Conservation (phyloP, 2,113 vertebrate species). For the Sterrhoptilus dennistouni region DNA sequence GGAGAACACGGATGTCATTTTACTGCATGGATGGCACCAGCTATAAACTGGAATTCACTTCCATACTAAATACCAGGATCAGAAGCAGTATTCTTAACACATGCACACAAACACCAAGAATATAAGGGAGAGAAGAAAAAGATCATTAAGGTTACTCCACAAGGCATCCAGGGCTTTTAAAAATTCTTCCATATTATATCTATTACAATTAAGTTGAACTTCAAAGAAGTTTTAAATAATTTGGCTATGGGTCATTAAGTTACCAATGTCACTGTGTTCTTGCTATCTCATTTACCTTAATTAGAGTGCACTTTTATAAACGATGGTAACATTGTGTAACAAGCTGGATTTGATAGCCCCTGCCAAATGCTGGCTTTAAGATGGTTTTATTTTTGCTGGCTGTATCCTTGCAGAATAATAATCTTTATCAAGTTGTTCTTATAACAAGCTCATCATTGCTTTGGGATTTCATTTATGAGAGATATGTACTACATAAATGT, state of each 20-base stretch:
- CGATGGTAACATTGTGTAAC: neutral
- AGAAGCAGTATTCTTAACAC: neutral
- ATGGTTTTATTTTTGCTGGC: conserved; percentile 26
- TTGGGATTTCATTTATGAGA: conserved; percentile 14
- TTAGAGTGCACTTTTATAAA: conserved; percentile 51
- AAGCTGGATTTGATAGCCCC: conserved; percentile 37
- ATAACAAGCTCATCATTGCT: conserved; percentile 6
- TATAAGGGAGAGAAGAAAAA: neutral
- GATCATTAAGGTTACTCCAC: conserved; percentile 1
- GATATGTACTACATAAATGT: neutral
- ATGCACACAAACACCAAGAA: neutral
- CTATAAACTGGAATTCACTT: conserved; percentile 1
- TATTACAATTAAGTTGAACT: conserved; percentile 51
- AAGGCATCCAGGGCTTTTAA: neutral
- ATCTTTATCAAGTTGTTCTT: neutral
- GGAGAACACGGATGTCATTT: neutral
- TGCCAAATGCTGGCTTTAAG: conserved; percentile 17
- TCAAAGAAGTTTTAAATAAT: conserved; percentile 58
- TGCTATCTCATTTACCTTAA: conserved; percentile 66
- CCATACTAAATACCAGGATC: neutral
- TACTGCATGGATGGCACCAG: neutral
- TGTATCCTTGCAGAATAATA: conserved; percentile 4
- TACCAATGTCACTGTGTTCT: conserved; percentile 60
- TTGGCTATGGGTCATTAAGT: conserved; percentile 53
- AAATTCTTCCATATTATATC: conserved; percentile 12